These are phyloP conservation scores for Coreius guichenoti DNA, from an alignment of 2,797 vertebrate genomes.

Conservation along the genomic window DNA sequence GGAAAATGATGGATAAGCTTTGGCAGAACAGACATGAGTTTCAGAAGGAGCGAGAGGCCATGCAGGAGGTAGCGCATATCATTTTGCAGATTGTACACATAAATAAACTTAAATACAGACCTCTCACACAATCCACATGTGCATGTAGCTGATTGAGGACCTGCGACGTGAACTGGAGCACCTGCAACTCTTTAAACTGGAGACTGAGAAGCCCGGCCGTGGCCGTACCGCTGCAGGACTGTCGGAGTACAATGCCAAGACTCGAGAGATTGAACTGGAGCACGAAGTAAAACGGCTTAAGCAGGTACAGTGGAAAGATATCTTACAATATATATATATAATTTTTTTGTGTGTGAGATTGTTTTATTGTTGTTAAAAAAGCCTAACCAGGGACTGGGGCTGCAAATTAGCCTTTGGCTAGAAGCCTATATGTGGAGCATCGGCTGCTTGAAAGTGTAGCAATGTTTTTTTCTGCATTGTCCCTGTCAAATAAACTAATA, in stretches of 20 bases:
- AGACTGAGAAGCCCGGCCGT: constrained; percentile 85
- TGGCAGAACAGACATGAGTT: constrained; percentile 92
- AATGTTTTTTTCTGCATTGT: too few species aligned
- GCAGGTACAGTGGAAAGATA: constrained; percentile 80
- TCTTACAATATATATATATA: too few species aligned
- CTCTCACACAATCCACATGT: constrained; percentile 20
- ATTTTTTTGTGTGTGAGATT: too few species aligned
- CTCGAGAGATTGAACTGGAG: constrained; percentile 93
- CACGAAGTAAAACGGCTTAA: constrained; percentile 92
- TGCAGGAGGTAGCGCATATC: constrained; percentile 86
- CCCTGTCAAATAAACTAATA: too few species aligned
- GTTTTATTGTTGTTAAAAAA: too few species aligned
- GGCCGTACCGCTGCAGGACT: constrained; percentile 83
- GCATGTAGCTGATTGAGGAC: constrained; percentile 91
- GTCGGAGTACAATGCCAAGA: constrained; percentile 87
- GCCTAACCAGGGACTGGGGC: too few species aligned
- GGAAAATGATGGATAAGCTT: constrained; percentile 98
- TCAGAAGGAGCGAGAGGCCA: constrained; percentile 95
- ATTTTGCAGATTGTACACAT: not conserved
- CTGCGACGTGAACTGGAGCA: constrained; percentile 93
- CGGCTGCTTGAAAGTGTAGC: too few species aligned
- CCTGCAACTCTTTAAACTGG: constrained; percentile 92
- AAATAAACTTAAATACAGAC: constrained; percentile 14
- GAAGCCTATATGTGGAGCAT: too few species aligned
- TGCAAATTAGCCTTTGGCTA: too few species aligned